Conservation (phyloP, 2,888 invertebrate genomes). For the Mycalesis mineus region DNA sequence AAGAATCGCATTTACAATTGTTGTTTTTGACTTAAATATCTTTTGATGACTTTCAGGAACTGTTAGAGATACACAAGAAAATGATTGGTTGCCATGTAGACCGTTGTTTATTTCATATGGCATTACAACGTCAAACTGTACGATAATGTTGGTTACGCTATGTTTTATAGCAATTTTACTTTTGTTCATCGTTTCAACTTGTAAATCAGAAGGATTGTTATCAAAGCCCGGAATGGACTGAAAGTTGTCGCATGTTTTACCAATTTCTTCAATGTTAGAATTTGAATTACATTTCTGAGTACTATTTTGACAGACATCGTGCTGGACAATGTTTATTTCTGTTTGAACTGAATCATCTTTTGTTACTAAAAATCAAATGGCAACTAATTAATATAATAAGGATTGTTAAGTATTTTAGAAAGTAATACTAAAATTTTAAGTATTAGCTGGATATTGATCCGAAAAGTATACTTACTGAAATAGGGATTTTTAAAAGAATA, state of each 20-base stretch:
- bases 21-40: constrained; percentile 55
- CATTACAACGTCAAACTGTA: constrained; percentile 59
- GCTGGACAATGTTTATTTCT: constrained; percentile 18
- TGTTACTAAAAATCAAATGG: constrained; percentile 27
- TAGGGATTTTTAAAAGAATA: constrained; percentile 16
- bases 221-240: constrained; percentile 52
- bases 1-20: constrained; percentile 54
- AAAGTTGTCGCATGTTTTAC: constrained; percentile 2
- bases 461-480: background rate
- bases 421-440: background rate
- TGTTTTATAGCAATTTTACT: constrained; percentile 55
- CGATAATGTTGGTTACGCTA: constrained; percentile 51
- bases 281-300: background rate
- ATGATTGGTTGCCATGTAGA: constrained; percentile 33
- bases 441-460: background rate
- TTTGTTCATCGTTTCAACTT: constrained; percentile 37
- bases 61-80: constrained; percentile 42
- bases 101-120: constrained; percentile 32
- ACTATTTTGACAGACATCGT: constrained; percentile 41
- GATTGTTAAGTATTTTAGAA: background rate
- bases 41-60: constrained; percentile 43
- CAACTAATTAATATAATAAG: background rate
- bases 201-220: constrained; percentile 32
- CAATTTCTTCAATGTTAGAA: background rate
- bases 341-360: constrained; percentile 47